phyloP scores from a whole-genome alignment of 2,113 vertebrate genomes.

The Cryptomyrus ogoouensis region DNA sequence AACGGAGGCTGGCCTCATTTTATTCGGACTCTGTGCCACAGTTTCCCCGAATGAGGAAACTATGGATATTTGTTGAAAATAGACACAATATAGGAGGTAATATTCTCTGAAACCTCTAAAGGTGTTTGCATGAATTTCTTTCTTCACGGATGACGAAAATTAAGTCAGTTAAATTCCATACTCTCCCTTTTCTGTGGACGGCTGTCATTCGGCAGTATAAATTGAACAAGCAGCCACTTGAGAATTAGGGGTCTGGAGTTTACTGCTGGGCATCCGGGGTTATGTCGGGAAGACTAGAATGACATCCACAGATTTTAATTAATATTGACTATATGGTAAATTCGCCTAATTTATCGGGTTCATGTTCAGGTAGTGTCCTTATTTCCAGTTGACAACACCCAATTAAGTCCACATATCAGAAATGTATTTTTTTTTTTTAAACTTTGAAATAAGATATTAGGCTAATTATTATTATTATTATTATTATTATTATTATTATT shows the following conservation, averaged over 20 bases:
- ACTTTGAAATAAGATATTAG: slow-evolving; percentile 21
- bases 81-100: slow-evolving; percentile 46
- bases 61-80: slow-evolving; percentile 47
- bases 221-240: slow-evolving; percentile 38
- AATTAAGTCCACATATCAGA: slow-evolving; percentile 16
- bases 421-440: neutral
- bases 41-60: slow-evolving; percentile 50
- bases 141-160: slow-evolving; percentile 70
- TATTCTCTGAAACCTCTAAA: slow-evolving; percentile 48
- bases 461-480: slow-evolving; percentile 26
- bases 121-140: slow-evolving; percentile 78
- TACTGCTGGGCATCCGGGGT: slow-evolving; percentile 21
- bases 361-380: slow-evolving; percentile 38
- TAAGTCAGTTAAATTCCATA: slow-evolving; percentile 62
- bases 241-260: slow-evolving; percentile 41
- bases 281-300: slow-evolving; percentile 15
- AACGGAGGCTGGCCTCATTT: slow-evolving; percentile 96
- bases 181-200: slow-evolving; percentile 45
- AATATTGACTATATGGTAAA: slow-evolving; percentile 47
- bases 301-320: slow-evolving; percentile 17
- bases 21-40: slow-evolving; percentile 62
- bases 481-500: slow-evolving; percentile 30
- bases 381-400: slow-evolving; percentile 23
- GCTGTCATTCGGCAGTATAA: slow-evolving; percentile 25
- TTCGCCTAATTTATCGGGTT: slow-evolving; percentile 40